Base-by-base conservation (phyloP, 2,797 vertebrate species). In the Sitta carolinensis region DNA sequence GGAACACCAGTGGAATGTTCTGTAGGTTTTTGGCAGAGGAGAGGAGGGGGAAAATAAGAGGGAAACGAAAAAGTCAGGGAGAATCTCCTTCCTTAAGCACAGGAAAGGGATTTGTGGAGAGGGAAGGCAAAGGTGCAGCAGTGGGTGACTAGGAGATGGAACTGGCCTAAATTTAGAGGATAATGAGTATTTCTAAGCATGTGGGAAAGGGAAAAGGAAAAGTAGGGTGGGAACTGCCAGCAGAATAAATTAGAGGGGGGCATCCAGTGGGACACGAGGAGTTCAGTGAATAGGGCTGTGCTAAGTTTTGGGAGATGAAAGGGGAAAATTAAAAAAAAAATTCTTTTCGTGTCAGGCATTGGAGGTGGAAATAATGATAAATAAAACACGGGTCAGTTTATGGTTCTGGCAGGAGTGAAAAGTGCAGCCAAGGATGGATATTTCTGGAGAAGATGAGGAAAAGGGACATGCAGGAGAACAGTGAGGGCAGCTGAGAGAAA, bases 301-400 rank as follows among this genome's bases (percentile, higher is more conserved):
- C 38, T 30, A 5, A 50, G 32, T 26, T 50, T 40, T 62, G 55
- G 38, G 18, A 69, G 38, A 11, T 32, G 25, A 18, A 32, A 25
- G 2, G 12, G 18, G 7, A 0, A 42, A 36, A 27, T 19, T 1
- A 5, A 13, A 13, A 29, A 32, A 13, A 0, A 3, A 27, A 16
- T 19, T 43, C 5, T 30, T 51, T 54, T 43, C 21, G 19, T 73
- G 43, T 23, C 26, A n/a, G 62, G 7, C 42, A 22, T 20, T 66
- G 19, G 70, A 58, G 29, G 16, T 75, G 40, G 15, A 69, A 79
- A 63, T 32, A 57, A 19, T 25, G 26, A 10, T 45, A 64, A 81
- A 51, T 61, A 36, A 84, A 70, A 30, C 17, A 26, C 0, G 40
- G 36, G 47, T 16, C 8, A 15, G 13, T 51, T 81, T 32, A 17